These are phyloP conservation scores for Halictus quadricinctus DNA, from an alignment of 2,888 invertebrate genomes.

Conservation along the genomic window DNA sequence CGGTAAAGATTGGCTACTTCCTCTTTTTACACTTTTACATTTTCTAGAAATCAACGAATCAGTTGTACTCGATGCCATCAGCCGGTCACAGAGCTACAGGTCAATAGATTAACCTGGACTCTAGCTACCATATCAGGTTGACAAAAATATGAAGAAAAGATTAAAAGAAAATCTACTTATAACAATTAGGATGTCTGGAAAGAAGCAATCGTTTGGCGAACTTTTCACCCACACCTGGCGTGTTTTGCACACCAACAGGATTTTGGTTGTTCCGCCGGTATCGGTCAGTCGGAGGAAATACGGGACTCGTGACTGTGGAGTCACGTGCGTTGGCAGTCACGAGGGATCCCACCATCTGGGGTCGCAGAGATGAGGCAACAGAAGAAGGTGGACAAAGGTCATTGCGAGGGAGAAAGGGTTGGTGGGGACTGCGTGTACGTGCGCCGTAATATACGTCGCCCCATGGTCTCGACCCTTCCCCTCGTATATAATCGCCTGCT, in stretches of 20 bases:
- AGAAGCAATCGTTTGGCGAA: not conserved
- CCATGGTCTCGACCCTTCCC: conserved; percentile 43
- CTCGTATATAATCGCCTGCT: conserved; percentile 55
- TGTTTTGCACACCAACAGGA: not conserved
- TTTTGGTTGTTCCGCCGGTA: not conserved
- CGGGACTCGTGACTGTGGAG: conserved; percentile 13
- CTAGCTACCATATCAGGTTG: no score
- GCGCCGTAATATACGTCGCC: conserved; percentile 43
- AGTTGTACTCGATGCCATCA: no score
- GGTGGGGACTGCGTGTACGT: conserved; percentile 23
- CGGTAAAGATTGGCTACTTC: not conserved
- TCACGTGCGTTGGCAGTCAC: conserved; percentile 5
- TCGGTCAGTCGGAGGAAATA: not conserved
- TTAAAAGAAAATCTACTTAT: no score
- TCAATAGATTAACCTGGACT: no score
- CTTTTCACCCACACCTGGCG: not conserved
- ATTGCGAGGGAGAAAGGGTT: not conserved
- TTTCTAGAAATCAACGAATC: no score
- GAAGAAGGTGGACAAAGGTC: conserved; percentile 46
- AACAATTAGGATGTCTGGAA: not conserved
- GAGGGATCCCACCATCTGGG: not conserved
- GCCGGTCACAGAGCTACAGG: no score
- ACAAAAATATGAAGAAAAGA: no score
- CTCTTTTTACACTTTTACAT: not conserved
- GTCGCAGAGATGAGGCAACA: conserved; percentile 9